Base-by-base conservation (phyloP, 2,797 vertebrate species). In the Cyprinodon diabolis region DNA sequence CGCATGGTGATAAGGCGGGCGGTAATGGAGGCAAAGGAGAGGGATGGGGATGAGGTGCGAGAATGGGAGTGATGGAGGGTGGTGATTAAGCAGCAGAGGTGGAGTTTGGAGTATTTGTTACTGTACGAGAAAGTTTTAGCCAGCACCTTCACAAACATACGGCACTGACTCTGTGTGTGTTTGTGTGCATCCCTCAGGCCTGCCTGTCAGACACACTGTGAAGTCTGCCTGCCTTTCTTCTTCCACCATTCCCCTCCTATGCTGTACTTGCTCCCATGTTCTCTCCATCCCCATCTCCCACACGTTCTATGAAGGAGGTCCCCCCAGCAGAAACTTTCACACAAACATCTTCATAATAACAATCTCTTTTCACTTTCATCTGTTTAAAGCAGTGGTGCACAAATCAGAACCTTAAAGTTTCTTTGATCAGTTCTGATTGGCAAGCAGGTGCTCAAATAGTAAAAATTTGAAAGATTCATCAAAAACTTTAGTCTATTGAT, bases 191-290 rank as follows among this genome's bases (percentile, higher is more conserved):
- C 84, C 90, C 85, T 85, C 79, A 85, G 87, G 90, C 87, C 77
- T 86, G 87, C 89, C 90, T 86, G 77, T 90, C 84, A 92, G 91
- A 90, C 85, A 87, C 79, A 79, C 87, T 90, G 82, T 90, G 83
- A 92, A 90, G 90, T 88, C 83, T 82, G 77, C 85, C 84, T 78
- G 79, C 77, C 82, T 90, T 90, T 82, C 81, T 87, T 91, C 84
- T 87, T 63, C 66, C 85, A 68, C 84, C 83, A 78, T 75, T 80
- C 54, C 56, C 76, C 51, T 45, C 63, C 48, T 75, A 45, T 69
- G 45, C 71, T 62, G 77, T 65, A 69, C 51, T 84, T 54, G 14
- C 55, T 77, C 72, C 56, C 74, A 68, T 74, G 65, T 68, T 81
- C 79, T 72, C 68, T 82, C 76, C 68, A 71, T 80, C 60, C 77